Evolutionary conservation across 2,888 invertebrate genomes (phyloP).

Genomic region (Amphipoea oculea): DNA sequence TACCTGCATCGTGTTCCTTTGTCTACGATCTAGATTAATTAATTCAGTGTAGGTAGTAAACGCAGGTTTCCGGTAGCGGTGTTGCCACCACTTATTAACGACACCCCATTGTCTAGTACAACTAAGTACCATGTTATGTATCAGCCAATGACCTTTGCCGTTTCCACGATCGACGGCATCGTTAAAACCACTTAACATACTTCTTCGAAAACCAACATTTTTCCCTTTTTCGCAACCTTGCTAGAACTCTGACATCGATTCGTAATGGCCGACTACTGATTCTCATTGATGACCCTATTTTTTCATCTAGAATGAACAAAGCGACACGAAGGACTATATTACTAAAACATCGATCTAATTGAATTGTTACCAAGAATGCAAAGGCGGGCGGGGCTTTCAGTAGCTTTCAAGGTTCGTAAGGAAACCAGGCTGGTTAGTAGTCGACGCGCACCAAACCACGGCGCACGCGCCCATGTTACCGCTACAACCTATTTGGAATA

Average conservation of each 20-base stretch:
- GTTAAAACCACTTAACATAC: slow-evolving; percentile 29
- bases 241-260: slow-evolving; percentile 51
- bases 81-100: slow-evolving; percentile 17
- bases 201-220: slow-evolving; percentile 50
- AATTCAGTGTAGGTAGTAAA: slow-evolving; percentile 7
- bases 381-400: slow-evolving; percentile 83
- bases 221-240: slow-evolving; percentile 52
- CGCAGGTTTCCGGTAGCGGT: slow-evolving; percentile 45
- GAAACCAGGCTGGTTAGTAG: slow-evolving; percentile 77
- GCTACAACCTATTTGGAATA: slow-evolving; percentile 82
- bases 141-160: slow-evolving; percentile 44
- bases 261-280: slow-evolving; percentile 44
- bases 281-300: slow-evolving; percentile 60
- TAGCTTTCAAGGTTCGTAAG: slow-evolving; percentile 85
- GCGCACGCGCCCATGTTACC: slow-evolving; percentile 84
- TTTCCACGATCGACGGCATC: not conserved
- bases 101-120: slow-evolving; percentile 25
- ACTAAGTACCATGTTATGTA: slow-evolving; percentile 16
- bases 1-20: slow-evolving; percentile 22
- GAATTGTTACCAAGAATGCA: slow-evolving; percentile 72
- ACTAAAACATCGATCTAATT: slow-evolving; percentile 70
- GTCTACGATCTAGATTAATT: slow-evolving; percentile 57
- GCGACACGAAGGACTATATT: slow-evolving; percentile 62
- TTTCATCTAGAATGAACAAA: slow-evolving; percentile 52
- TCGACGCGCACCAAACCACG: slow-evolving; percentile 76